Evolutionary conservation across 2,888 invertebrate species (phyloP).

Genomic region (Oligia latruncula): DNA sequence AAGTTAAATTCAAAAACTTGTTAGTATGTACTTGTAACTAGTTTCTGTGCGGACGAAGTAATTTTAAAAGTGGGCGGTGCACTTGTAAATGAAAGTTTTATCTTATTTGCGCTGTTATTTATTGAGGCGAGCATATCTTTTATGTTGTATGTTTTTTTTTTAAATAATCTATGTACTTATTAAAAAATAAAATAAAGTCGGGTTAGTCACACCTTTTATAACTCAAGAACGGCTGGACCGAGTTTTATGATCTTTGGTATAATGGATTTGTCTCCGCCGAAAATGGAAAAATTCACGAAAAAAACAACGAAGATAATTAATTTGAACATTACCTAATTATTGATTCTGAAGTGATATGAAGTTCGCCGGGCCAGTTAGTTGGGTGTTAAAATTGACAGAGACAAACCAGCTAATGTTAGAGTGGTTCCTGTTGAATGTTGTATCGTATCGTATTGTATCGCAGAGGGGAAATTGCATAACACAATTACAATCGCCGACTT

Average conservation of each 20-base stretch:
- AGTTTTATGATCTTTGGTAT: too few species aligned
- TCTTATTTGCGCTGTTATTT: slow-evolving; percentile 31
- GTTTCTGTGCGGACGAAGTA: slow-evolving; percentile 25
- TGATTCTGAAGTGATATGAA: too few species aligned
- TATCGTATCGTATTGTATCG: background rate
- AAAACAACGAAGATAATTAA: too few species aligned
- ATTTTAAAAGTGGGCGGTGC: slow-evolving; percentile 41
- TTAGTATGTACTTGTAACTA: slow-evolving; percentile 27
- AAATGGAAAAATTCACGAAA: too few species aligned
- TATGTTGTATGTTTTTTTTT: background rate
- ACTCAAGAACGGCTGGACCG: too few species aligned
- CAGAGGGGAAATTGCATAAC: background rate
- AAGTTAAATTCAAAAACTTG: slow-evolving; percentile 59
- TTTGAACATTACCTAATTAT: too few species aligned
- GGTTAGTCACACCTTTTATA: too few species aligned
- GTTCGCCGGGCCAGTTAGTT: background rate
- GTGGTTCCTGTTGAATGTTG: background rate
- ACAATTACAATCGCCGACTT: background rate
- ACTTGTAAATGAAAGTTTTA: slow-evolving; percentile 39
- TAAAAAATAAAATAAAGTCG: too few species aligned
- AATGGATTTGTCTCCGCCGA: too few species aligned
- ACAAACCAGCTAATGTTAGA: background rate
- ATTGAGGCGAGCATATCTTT: background rate
- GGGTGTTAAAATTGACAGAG: background rate
- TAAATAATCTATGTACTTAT: too few species aligned